Conservation (phyloP, 1,140 invertebrate genomes). For the Anoplophora glabripennis region DNA sequence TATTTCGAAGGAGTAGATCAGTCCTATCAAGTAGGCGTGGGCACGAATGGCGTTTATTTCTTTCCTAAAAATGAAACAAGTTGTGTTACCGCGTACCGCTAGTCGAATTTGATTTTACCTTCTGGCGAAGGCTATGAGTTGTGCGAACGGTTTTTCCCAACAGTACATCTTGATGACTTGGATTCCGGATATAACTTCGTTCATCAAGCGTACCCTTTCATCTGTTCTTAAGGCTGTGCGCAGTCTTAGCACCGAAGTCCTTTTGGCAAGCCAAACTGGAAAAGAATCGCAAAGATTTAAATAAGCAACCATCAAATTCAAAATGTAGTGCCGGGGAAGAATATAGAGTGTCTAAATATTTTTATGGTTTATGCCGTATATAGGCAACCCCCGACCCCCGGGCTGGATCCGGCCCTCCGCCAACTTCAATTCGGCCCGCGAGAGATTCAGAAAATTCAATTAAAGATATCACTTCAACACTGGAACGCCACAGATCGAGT, state of each 20-base stretch:
- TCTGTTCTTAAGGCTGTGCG: constrained; percentile 57
- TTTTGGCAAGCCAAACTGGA: constrained; percentile 36
- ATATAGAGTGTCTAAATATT: no score
- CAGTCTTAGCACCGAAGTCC: constrained; percentile 53
- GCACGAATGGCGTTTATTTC: constrained; percentile 66
- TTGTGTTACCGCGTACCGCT: background rate
- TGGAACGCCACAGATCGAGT: no score
- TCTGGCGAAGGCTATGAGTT: constrained; percentile 29
- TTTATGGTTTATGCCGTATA: no score
- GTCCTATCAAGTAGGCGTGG: constrained; percentile 67
- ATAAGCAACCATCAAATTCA: no score
- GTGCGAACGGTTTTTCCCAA: constrained; percentile 69
- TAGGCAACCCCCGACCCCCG: no score
- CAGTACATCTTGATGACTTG: constrained; percentile 84
- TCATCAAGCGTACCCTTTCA: constrained; percentile 61
- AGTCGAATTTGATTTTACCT: constrained; percentile 39
- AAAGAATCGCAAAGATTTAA: constrained; percentile 4
- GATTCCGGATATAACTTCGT: constrained; percentile 68
- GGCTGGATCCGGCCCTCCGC: no score
- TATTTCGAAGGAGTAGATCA: constrained; percentile 70
- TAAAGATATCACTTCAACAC: no score
- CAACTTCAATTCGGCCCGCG: no score
- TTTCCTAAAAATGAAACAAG: constrained; percentile 49
- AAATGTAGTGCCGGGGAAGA: no score
- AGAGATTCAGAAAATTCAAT: no score